Evolutionary conservation across 2,888 invertebrate genomes (phyloP), one percentile per base, ranked within the genome.

Genomic region (Rhimphoctona megacephalus): DNA sequence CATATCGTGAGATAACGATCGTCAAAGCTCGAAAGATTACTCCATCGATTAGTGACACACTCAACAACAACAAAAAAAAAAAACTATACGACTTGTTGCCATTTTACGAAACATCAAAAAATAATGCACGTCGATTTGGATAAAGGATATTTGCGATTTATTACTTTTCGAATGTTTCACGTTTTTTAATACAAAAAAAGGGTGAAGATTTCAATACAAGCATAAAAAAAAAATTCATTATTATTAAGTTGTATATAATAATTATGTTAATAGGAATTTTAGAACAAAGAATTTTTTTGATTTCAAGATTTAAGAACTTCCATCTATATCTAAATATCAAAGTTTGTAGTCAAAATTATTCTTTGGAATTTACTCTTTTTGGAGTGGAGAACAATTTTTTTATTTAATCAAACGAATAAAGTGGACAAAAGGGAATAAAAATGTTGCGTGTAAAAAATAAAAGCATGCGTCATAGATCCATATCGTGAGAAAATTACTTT

Each of bases 401-500:
- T 1, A 57, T 57, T 57, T 0, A 14, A 57, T 57, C 14, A 22
- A 25, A 57, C 54, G 8, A 22, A 22, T 25, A 9, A 25, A 25
- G 3, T 11, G 11, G 3, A 25, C 19, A 25, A 30, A 57, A 25
- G 25, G 25, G 25, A 30, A 25, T 1, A 25, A 57, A 57, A 57
- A 30, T 57, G 57, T 25, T 14, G 25, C 25, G 57, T 30, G 57
- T 57, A 5, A 30, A 57, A 6, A 25, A 57, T 25, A 52, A 52
- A 57, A 57, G 57, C 9, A 76, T 69, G 69, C 76, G 69, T 82
- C 33, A 57, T 67, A 69, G 43, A 81, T 78, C 61, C 49, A 66
- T 72, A 83, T 83, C 66, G n/a, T 17, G 30, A 72, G 43, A 30
- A 66, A 83, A 78, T 83, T 67, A 67, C 43, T 39, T 30, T 61